phyloP scores from a whole-genome alignment of 2,888 invertebrate species.

The Carabus problematicus region DNA sequence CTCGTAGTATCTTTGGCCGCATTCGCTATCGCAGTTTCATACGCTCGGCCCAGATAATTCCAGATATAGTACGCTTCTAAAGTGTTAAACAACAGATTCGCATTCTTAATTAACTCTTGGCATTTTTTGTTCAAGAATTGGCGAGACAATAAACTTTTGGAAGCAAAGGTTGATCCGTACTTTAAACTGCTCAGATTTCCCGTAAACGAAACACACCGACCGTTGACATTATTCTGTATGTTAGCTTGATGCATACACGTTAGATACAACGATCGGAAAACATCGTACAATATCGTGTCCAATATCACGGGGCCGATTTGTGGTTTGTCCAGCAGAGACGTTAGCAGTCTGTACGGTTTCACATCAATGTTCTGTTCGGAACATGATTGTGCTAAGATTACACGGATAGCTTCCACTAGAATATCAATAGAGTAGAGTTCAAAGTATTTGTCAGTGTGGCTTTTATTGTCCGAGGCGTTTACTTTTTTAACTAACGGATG shows the following conservation, averaged over 20 bases:
- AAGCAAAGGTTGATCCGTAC: slow-evolving; percentile 49
- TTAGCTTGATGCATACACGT: slow-evolving; percentile 61
- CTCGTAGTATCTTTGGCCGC: slow-evolving; percentile 49
- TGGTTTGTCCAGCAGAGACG: slow-evolving; percentile 84
- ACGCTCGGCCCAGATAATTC: slow-evolving; percentile 76
- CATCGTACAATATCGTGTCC: slow-evolving; percentile 78
- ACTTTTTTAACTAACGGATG: slow-evolving; percentile 54
- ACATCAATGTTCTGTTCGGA: slow-evolving; percentile 65
- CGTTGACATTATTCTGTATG: slow-evolving; percentile 51
- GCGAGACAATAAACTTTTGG: slow-evolving; percentile 50
- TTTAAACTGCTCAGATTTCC: slow-evolving; percentile 57
- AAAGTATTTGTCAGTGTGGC: slow-evolving; percentile 66
- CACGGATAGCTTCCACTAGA: slow-evolving; percentile 69
- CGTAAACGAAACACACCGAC: slow-evolving; percentile 57
- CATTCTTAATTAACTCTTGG: slow-evolving; percentile 80
- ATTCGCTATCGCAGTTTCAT: slow-evolving; percentile 60
- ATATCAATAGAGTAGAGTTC: slow-evolving; percentile 72
- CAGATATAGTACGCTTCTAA: slow-evolving; percentile 87
- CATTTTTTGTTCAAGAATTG: slow-evolving; percentile 59
- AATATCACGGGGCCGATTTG: slow-evolving; percentile 83
- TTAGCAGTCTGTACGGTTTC: slow-evolving; percentile 78
- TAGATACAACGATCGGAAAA: slow-evolving; percentile 71
- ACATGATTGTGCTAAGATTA: slow-evolving; percentile 66
- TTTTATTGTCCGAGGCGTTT: slow-evolving; percentile 51
- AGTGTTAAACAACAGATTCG: slow-evolving; percentile 82